Conservation (phyloP, 1,140 invertebrate genomes). For the Procambarus clarkii region DNA sequence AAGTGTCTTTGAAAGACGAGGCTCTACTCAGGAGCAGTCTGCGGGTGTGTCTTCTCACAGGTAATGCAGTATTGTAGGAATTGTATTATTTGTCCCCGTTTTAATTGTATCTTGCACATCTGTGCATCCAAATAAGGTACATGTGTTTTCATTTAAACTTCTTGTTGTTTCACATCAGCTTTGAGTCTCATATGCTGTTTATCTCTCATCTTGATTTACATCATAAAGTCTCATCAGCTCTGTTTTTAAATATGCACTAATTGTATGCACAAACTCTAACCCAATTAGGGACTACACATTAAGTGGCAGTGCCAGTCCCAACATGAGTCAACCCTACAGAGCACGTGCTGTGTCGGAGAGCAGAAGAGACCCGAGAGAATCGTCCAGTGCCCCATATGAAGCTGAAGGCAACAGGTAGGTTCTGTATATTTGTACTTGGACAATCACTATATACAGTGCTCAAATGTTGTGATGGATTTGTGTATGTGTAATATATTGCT, state of each 20-base stretch:
- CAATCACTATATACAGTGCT: no score
- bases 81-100: not conserved
- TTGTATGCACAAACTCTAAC: not conserved
- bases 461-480: no score
- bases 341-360: constrained; percentile 68
- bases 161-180: not conserved
- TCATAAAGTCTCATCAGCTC: no score
- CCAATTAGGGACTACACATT: constrained; percentile 37
- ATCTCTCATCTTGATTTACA: no score
- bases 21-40: constrained; percentile 55
- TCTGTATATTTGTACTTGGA: not conserved
- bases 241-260: no score
- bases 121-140: not conserved
- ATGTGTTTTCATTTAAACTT: not conserved
- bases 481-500: no score
- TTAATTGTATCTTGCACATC: not conserved
- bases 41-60: constrained; percentile 44
- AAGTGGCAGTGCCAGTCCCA: constrained; percentile 47
- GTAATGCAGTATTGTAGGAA: constrained; percentile 15
- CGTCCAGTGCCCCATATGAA: constrained; percentile 36
- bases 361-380: constrained; percentile 50
- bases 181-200: no score
- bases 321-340: constrained; percentile 60
- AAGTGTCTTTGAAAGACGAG: constrained; percentile 47
- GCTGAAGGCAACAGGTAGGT: constrained; percentile 50